Conservation (phyloP, 2,888 invertebrate genomes). For the Pollenia amentaria region DNA sequence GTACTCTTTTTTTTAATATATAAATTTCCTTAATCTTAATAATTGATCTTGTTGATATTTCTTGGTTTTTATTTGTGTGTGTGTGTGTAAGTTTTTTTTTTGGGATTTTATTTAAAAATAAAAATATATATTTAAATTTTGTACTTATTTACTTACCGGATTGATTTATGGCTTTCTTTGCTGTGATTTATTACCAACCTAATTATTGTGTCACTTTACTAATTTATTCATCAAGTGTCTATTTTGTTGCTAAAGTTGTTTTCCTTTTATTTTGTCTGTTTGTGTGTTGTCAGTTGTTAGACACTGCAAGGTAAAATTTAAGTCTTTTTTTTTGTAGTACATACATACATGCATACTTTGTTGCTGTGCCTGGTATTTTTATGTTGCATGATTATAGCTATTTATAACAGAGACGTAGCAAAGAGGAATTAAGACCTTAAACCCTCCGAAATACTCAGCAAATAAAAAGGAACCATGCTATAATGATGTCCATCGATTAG, state of each 20-base stretch:
- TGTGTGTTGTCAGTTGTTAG: conserved; percentile 31
- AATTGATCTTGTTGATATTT: conserved; percentile 52
- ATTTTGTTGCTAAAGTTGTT: conserved; percentile 53
- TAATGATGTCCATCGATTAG: too few species aligned
- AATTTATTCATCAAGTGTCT: conserved; percentile 74
- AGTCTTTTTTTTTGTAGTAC: background rate
- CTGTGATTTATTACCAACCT: conserved; percentile 72
- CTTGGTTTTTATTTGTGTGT: background rate
- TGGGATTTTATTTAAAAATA: conserved; percentile 18
- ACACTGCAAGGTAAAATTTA: conserved; percentile 44
- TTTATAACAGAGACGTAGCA: conserved; percentile 4
- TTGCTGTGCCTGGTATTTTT: conserved; percentile 33
- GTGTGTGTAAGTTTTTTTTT: background rate
- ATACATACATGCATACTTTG: background rate
- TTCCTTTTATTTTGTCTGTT: conserved; percentile 29
- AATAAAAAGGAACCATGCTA: too few species aligned
- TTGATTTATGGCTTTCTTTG: conserved; percentile 70
- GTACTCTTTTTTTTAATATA: conserved; percentile 1
- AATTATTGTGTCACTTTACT: conserved; percentile 73
- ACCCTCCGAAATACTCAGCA: background rate
- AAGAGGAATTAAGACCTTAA: background rate
- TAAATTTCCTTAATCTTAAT: conserved; percentile 54
- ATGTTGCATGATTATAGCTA: background rate
- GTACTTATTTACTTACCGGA: conserved; percentile 57
- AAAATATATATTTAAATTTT: conserved; percentile 54